phyloP scores from a whole-genome alignment of 2,113 vertebrate species.

The Crotalus helleri region DNA sequence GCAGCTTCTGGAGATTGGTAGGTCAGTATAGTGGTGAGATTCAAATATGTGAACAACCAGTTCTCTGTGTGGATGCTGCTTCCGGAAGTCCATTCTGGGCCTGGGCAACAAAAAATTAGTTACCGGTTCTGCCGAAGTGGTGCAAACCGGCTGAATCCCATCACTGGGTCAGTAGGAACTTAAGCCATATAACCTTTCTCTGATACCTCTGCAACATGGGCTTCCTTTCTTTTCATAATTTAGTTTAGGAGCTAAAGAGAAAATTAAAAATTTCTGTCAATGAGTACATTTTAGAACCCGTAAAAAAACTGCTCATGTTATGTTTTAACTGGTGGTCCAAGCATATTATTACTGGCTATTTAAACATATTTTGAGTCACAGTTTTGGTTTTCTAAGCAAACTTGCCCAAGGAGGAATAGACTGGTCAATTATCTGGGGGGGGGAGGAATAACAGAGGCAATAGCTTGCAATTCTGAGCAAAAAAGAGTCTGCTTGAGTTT shows the following conservation, averaged over 20 bases:
- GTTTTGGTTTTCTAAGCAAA: neutral
- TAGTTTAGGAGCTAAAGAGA: neutral
- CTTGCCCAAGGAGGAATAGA: neutral
- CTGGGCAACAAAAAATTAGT: too few species aligned
- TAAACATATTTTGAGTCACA: neutral
- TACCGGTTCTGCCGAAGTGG: too few species aligned
- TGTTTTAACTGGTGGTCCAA: neutral
- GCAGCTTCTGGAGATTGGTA: neutral
- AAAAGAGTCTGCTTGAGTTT: neutral
- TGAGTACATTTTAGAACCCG: neutral
- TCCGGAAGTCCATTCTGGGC: too few species aligned
- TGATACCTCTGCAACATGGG: neutral
- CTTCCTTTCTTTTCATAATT: neutral
- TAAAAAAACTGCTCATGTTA: neutral
- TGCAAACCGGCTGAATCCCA: too few species aligned
- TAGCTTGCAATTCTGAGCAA: neutral
- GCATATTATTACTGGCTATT: neutral
- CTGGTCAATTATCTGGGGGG: neutral
- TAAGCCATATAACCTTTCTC: neutral
- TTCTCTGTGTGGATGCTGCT: too few species aligned
- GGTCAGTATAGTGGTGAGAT: neutral
- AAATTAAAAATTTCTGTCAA: neutral
- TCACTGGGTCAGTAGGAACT: neutral
- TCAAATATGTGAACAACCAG: too few species aligned
- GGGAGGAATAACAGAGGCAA: neutral